Evolutionary conservation across 2,797 vertebrate species (phyloP).

Genomic region (Forpus xanthops): DNA sequence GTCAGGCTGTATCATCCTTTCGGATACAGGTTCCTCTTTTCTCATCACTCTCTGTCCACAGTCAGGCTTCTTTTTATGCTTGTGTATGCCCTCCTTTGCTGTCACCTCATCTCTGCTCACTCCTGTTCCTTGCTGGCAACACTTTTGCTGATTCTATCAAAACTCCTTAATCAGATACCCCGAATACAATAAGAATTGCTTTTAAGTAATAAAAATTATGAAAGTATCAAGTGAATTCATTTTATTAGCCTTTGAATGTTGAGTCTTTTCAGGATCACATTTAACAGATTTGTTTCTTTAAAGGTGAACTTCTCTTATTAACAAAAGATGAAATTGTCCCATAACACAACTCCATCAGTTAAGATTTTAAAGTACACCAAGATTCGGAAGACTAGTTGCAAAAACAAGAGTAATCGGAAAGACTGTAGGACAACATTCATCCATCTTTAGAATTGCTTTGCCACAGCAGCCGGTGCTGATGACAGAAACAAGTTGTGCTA

Average conservation of each 20-base stretch:
- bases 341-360: background rate
- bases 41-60: slow-evolving; percentile 40
- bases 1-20: slow-evolving; percentile 50
- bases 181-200: background rate
- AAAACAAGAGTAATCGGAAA: background rate
- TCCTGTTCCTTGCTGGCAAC: background rate
- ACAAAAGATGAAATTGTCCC: background rate
- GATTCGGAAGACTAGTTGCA: background rate
- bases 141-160: slow-evolving; percentile 14
- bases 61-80: slow-evolving; percentile 14
- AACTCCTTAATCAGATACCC: slow-evolving; percentile 23
- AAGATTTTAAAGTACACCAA: background rate
- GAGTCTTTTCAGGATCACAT: background rate
- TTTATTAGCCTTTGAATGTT: background rate
- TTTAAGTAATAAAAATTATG: background rate
- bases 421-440: background rate
- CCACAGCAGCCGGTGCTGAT: background rate
- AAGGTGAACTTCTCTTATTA: background rate
- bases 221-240: background rate
- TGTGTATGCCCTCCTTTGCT: background rate
- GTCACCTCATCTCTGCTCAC: background rate
- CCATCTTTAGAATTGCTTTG: background rate
- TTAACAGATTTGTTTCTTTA: background rate
- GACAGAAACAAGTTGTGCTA: background rate
- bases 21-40: slow-evolving; percentile 21